Evolutionary conservation across 2,113 vertebrate species (phyloP).

Genomic region (Rhinolophus ferrumequinum): DNA sequence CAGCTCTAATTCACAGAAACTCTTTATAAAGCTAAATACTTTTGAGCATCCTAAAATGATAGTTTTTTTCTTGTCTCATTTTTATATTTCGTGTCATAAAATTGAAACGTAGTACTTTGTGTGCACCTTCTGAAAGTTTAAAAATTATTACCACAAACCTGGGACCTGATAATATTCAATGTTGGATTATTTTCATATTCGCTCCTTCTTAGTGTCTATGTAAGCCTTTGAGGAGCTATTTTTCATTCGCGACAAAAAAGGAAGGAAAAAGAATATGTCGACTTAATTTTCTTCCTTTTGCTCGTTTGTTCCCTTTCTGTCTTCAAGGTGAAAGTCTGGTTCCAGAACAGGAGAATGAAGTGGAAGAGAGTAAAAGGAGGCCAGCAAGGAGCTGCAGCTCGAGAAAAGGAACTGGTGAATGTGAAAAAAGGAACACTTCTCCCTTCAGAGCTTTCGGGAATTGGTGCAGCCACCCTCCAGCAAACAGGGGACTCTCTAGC

Average conservation of each 20-base stretch:
- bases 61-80: background rate
- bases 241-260: background rate
- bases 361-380: slow-evolving; percentile 99
- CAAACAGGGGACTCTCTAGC: slow-evolving; percentile 94
- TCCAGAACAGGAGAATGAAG: slow-evolving; percentile 99
- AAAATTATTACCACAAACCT: background rate
- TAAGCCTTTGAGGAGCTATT: background rate
- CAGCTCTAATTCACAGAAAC: background rate
- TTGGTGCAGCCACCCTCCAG: slow-evolving; percentile 90
- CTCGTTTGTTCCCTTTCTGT: slow-evolving; percentile 32
- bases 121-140: background rate
- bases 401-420: slow-evolving; percentile 98
- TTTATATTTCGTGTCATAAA: background rate
- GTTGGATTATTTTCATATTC: background rate
- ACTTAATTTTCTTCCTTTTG: background rate
- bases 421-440: slow-evolving; percentile 97
- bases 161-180: background rate
- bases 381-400: slow-evolving; percentile 96
- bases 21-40: background rate
- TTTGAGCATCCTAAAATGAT: background rate
- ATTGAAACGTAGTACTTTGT: background rate
- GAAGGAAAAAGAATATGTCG: too few relatives aligned
- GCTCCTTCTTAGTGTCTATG: background rate
- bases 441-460: slow-evolving; percentile 96
- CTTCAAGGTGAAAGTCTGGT: slow-evolving; percentile 98